Evolutionary conservation across 2,888 invertebrate genomes (phyloP), one percentile per base, ranked within the genome.

Genomic region (Drosophila maculinotata): DNA sequence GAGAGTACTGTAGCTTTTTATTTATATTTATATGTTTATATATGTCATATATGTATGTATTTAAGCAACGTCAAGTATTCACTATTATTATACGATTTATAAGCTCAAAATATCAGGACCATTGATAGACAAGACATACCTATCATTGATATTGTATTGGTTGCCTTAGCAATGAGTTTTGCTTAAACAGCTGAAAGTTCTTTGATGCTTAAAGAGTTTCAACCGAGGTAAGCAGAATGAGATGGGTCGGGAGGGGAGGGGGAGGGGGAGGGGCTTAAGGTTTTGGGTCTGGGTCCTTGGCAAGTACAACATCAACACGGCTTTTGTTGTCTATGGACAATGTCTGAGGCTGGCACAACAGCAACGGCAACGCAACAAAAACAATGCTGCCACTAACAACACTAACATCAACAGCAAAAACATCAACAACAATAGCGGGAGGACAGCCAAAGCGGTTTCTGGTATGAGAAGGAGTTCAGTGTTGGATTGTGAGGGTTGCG

Each of bases 251-350:
- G 1, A 23, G 17, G 25, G 14, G 44, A n/a, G n/a, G 48, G 1
- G 12, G 2, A 5, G 33, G 8, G 39, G n/a, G 1, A 23, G 17
- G 25, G 14, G 44, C 12, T 9, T 28, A 35, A 38, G 42, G 54
- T 47, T 30, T 1, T 39, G 33, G 51, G 31, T 47, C 42, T 63
- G 62, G 49, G 45, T 63, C 57, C 63, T 76, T 71, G 52, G 58
- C 62, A 67, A 35, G 52, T 49, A 63, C 39, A 67, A 49, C 54
- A 57, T 68, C 67, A 81, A 82, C 73, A 66, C 57, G 69, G 62
- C 73, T 76, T 82, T 83, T 86, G 69, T 81, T 79, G 77, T 86
- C 57, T 56, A 53, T 53, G 82, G 87, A 81, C 84, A 86, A 67
- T 79, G 84, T 79, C 77, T 69, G 77, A 56, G 70, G 66, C 76